Evolutionary conservation across 2,113 vertebrate species (phyloP), one percentile per base, ranked within the genome.

Genomic region (Empidonax alnorum): DNA sequence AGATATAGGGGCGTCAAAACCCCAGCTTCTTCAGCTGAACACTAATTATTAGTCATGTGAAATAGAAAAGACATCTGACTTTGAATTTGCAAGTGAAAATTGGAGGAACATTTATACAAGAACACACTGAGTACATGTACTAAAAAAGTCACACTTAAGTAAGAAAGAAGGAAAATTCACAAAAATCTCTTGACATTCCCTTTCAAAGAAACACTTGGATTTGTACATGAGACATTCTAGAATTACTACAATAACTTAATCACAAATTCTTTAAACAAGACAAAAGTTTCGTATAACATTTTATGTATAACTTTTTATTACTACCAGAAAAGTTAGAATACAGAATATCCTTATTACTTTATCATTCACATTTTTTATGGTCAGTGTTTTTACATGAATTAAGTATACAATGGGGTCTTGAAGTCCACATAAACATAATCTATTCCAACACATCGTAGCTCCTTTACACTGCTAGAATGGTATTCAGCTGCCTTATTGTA

Each of bases 31-130:
- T 63, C 62, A 72, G 44, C 44, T 81, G 47, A 92, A 66, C 19
- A 13, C 19, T 61, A 50, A 37, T 41, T 17, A 65, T 69, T 68
- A 85, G 53, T 73, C 62, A 93, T 0, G 6, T 30, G 42, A 89
- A 92, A 84, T 17, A 80, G 56, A 74, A 82, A 79, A 82, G 49
- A 63, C 73, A 89, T 58, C 58, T 62, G 88, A 92, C 72, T 88
- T 88, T 2, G 71, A 91, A 91, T 90, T 94, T 80, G 67, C 91
- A 90, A 87, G 76, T 71, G 83, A 92, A 55, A 83, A 50, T 33
- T 13, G 30, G 25, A 91, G 52, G 20, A 88, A 95, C 85, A 69
- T 66, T 95, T 61, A 94, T 49, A 91, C 11, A 5, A 87, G n/a
- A 83, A 93, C 75, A 92, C 31, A 85, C 58, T 46, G 52, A 92